phyloP scores from a whole-genome alignment of 2,113 vertebrate genomes.

The Limanda limanda region DNA sequence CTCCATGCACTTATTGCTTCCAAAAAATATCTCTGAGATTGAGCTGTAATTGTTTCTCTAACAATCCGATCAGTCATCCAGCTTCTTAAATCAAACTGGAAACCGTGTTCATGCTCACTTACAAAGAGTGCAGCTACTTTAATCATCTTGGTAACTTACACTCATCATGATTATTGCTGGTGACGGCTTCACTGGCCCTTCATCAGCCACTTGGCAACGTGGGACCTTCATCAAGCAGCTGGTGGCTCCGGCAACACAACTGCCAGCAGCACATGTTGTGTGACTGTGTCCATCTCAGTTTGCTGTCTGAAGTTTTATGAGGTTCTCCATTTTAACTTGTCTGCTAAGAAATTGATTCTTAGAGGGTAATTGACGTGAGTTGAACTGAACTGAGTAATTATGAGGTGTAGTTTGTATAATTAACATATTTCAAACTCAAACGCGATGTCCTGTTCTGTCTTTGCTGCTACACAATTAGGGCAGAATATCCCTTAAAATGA shows the following conservation, averaged over 20 bases:
- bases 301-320: conserved; percentile 13
- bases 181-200: conserved; percentile 24
- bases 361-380: background rate
- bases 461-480: background rate
- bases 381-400: background rate
- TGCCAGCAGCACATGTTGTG: conserved; percentile 36
- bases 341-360: background rate
- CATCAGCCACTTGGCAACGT: conserved; percentile 32
- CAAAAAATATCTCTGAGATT: background rate
- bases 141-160: conserved; percentile 30
- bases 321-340: background rate
- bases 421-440: no score
- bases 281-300: conserved; percentile 13
- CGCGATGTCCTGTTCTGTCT: no score
- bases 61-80: background rate
- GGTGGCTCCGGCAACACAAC: conserved; percentile 24
- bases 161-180: conserved; percentile 29
- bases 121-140: conserved; percentile 17
- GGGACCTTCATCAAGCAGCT: conserved; percentile 48
- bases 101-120: background rate
- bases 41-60: background rate
- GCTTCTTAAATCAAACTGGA: background rate
- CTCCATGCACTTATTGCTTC: background rate
- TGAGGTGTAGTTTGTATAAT: no score
- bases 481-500: background rate